These are phyloP conservation scores for Exocentrus adspersus DNA, from an alignment of 2,888 invertebrate species.

Conservation along the genomic window DNA sequence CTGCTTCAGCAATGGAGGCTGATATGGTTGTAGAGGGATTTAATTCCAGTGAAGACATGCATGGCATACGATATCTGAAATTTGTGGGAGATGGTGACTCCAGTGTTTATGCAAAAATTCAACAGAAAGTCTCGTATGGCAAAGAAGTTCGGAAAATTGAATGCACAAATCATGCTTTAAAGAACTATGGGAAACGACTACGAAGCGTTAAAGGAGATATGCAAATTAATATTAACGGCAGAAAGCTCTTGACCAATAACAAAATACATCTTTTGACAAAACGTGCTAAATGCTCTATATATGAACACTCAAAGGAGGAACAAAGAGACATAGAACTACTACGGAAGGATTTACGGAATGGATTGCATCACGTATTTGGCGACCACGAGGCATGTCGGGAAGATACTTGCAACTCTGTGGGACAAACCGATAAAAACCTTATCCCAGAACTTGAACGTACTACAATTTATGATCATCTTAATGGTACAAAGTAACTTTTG, in stretches of 20 bases:
- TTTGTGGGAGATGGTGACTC: slow-evolving; percentile 41
- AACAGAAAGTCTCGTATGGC: slow-evolving; percentile 9
- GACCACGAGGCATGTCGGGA: not conserved
- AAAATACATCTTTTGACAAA: not conserved
- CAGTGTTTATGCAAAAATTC: slow-evolving; percentile 29
- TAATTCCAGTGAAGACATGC: slow-evolving; percentile 28
- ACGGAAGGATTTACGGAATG: not conserved
- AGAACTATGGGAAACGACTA: slow-evolving; percentile 26
- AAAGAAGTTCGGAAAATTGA: slow-evolving; percentile 12
- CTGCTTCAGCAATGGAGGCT: slow-evolving; percentile 35
- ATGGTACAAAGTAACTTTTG: too few species aligned
- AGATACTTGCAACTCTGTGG: not conserved
- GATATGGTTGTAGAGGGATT: slow-evolving; percentile 40
- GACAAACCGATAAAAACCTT: not conserved
- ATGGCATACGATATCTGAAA: slow-evolving; percentile 29
- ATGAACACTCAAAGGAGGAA: not conserved
- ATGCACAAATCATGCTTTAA: slow-evolving; percentile 26
- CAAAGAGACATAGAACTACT: not conserved
- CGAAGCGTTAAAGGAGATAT: slow-evolving; percentile 5
- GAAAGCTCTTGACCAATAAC: slow-evolving; percentile 1
- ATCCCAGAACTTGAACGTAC: not conserved
- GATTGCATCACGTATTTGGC: not conserved
- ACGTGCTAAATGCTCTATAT: not conserved
- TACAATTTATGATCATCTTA: not conserved
- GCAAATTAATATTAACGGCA: not conserved